phyloP scores from a whole-genome alignment of 2,888 invertebrate species.

The Volucella inflata region DNA sequence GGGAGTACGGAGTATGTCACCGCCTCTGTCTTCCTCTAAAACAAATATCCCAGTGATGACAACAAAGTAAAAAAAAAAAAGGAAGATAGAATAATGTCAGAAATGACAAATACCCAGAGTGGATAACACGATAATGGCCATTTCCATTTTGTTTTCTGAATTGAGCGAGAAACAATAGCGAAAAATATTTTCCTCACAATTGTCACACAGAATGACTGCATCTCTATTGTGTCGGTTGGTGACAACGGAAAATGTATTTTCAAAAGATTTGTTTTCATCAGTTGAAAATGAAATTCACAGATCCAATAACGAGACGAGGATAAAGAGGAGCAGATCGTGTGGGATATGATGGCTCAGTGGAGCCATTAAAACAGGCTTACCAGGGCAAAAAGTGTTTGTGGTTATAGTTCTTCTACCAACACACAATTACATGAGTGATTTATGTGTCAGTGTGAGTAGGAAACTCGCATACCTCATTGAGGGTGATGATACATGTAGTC shows the following conservation, averaged over 20 bases:
- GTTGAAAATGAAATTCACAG: conserved; percentile 12
- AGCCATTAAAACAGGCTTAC: conserved; percentile 7
- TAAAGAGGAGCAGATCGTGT: background rate
- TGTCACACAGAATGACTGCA: conserved; percentile 61
- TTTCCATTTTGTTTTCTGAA: conserved; percentile 35
- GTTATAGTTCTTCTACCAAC: too few species aligned
- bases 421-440: too few species aligned
- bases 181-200: conserved; percentile 55
- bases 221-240: conserved; percentile 25
- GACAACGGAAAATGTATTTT: conserved; percentile 34
- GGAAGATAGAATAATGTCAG: conserved; percentile 49
- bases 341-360: background rate
- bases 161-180: conserved; percentile 51
- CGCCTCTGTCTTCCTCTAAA: background rate
- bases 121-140: conserved; percentile 69
- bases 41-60: background rate
- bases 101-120: conserved; percentile 52
- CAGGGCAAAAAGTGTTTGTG: too few species aligned
- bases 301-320: background rate
- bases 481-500: too few species aligned
- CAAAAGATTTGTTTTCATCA: conserved; percentile 61
- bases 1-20: background rate
- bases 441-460: too few species aligned
- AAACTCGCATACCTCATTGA: too few species aligned
- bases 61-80: conserved; percentile 41